Conservation (phyloP, 2,888 invertebrate genomes). For the Nasonovia ribisnigri region DNA sequence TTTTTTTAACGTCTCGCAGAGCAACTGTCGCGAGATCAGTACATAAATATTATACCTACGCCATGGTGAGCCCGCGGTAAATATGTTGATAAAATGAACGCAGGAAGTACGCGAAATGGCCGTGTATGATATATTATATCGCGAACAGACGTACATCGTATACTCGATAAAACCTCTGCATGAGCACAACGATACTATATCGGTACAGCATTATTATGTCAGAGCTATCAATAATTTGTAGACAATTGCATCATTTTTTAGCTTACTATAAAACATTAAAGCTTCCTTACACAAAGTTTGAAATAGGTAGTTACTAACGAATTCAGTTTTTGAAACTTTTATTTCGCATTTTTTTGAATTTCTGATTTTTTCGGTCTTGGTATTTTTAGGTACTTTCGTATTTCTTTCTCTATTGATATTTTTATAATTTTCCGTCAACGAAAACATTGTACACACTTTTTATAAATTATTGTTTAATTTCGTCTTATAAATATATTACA, state of each 20-base stretch:
- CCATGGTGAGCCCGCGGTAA: not conserved
- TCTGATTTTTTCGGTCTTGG: not conserved
- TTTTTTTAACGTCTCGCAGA: constrained; percentile 27
- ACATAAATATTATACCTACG: not conserved
- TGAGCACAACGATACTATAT: not conserved
- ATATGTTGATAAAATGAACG: not conserved
- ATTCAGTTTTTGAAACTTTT: not conserved
- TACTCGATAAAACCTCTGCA: not conserved
- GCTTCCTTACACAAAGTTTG: not conserved
- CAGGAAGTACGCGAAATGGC: not conserved
- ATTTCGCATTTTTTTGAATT: not conserved
- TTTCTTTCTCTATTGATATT: not conserved
- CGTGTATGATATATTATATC: not conserved
- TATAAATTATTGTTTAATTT: not conserved
- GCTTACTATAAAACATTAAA: not conserved
- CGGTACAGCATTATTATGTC: not conserved
- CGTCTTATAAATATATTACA: not conserved
- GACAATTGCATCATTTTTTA: not conserved
- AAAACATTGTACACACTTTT: too few relatives aligned
- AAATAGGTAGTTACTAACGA: not conserved
- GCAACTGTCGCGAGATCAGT: constrained; percentile 42
- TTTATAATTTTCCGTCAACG: not conserved
- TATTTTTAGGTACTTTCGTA: not conserved
- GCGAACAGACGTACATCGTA: not conserved
- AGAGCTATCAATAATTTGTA: not conserved